Conservation (phyloP, 2,888 invertebrate species). For the Molanna angustata region DNA sequence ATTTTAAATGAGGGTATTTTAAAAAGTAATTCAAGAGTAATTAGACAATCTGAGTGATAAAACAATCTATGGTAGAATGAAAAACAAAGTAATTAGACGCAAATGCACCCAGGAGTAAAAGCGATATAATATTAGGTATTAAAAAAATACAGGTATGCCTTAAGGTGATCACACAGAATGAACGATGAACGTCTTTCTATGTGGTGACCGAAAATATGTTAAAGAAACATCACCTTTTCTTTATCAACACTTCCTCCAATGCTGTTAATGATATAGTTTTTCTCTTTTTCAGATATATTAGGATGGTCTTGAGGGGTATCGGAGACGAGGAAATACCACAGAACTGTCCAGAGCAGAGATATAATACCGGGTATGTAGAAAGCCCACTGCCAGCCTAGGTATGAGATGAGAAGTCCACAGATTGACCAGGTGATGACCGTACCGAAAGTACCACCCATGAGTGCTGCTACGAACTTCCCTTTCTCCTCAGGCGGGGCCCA, state of each 20-base stretch:
- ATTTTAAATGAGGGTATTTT: too few species aligned
- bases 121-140: too few species aligned
- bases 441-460: slow-evolving; percentile 72
- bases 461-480: slow-evolving; percentile 67
- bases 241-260: slow-evolving; percentile 56
- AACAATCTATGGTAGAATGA: too few species aligned
- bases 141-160: too few species aligned
- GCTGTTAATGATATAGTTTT: slow-evolving; percentile 60
- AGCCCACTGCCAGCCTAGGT: slow-evolving; percentile 64
- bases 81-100: too few species aligned
- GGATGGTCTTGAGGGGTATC: slow-evolving; percentile 64
- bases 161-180: too few species aligned
- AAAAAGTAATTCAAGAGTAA: too few species aligned
- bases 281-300: slow-evolving; percentile 60
- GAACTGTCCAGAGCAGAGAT: slow-evolving; percentile 52
- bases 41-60: too few species aligned
- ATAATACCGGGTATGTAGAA: slow-evolving; percentile 63
- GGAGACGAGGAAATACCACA: slow-evolving; percentile 63
- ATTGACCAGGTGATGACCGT: slow-evolving; percentile 69
- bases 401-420: slow-evolving; percentile 61
- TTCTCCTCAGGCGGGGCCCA: slow-evolving; percentile 76
- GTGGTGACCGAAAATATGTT: too few species aligned
- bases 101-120: too few species aligned
- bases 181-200: too few species aligned
- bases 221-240: slow-evolving; percentile 48